Conservation (phyloP, 2,113 vertebrate species). For the Hyla sarda region DNA sequence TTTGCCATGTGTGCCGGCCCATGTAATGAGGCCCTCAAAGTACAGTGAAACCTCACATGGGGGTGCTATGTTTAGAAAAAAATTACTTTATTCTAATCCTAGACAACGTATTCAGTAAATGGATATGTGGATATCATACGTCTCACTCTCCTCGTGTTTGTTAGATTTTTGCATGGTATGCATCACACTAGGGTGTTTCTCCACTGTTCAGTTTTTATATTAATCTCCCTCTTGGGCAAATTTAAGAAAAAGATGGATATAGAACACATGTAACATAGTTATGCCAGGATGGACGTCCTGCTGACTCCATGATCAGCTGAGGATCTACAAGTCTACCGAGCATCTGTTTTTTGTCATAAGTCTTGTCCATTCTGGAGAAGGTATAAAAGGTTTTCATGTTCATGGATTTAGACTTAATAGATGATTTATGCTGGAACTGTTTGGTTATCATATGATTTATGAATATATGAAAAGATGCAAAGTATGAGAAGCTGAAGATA, state of each 20-base stretch:
- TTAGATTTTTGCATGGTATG: neutral
- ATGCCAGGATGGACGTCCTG: conserved; percentile 10
- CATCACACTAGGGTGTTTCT: neutral
- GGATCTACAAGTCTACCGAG: neutral
- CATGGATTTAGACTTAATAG: neutral
- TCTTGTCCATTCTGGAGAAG: conserved; percentile 1
- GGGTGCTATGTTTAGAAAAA: too few relatives aligned
- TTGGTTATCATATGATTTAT: neutral
- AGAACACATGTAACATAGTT: neutral
- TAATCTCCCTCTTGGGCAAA: neutral
- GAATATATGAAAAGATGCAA: neutral
- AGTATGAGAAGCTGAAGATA: conserved; percentile 6
- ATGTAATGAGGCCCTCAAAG: too few relatives aligned
- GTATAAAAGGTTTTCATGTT: neutral
- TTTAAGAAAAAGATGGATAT: neutral
- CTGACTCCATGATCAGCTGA: conserved; percentile 1
- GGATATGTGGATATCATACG: too few relatives aligned
- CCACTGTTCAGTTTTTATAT: neutral
- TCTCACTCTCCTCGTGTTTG: neutral
- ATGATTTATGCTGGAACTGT: neutral
- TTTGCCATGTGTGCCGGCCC: too few relatives aligned
- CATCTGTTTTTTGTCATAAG: conserved; percentile 16
- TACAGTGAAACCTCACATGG: too few relatives aligned
- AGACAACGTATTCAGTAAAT: too few relatives aligned
- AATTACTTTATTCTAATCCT: too few relatives aligned